phyloP scores from a whole-genome alignment of 2,797 vertebrate species.

The Huso huso region DNA sequence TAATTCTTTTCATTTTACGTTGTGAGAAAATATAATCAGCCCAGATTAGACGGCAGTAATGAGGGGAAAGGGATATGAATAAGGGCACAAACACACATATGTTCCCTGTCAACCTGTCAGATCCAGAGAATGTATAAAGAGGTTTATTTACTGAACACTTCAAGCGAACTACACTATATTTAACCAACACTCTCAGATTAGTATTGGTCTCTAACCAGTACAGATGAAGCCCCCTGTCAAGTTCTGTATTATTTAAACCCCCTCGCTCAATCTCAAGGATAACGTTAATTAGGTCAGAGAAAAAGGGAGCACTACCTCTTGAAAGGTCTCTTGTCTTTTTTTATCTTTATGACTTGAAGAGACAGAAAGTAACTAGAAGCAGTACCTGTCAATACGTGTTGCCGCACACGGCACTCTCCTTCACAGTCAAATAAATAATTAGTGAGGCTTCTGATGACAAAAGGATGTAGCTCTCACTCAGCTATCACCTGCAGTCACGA shows the following conservation, averaged over 20 bases:
- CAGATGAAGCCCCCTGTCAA: too few species aligned
- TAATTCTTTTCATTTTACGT: slow-evolving; percentile 30
- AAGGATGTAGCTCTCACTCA: slow-evolving; percentile 1
- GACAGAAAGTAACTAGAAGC: slow-evolving; percentile 12
- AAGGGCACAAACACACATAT: background rate
- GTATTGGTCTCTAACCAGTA: too few species aligned
- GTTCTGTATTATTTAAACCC: too few species aligned
- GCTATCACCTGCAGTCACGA: background rate
- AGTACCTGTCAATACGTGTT: slow-evolving; percentile 12
- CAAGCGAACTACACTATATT: too few species aligned
- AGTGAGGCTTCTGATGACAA: slow-evolving; percentile 9
- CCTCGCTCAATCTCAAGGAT: too few species aligned
- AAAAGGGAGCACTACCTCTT: background rate
- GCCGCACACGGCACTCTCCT: background rate
- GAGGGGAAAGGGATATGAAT: slow-evolving; percentile 29
- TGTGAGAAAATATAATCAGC: slow-evolving; percentile 51
- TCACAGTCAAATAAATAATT: slow-evolving; percentile 13
- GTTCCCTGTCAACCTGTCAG: background rate
- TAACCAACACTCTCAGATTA: too few species aligned
- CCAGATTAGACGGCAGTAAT: slow-evolving; percentile 32
- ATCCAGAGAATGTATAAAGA: too few species aligned
- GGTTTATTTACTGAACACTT: too few species aligned
- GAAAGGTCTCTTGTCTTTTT: slow-evolving; percentile 15
- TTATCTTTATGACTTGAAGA: slow-evolving; percentile 9
- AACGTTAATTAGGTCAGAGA: slow-evolving; percentile 13